Percentiles rank a stretch among this genome's conserved stretches.
Evolutionary conservation across 2,888 invertebrate species (phyloP).

Genomic region (Chorisops tibialis): DNA sequence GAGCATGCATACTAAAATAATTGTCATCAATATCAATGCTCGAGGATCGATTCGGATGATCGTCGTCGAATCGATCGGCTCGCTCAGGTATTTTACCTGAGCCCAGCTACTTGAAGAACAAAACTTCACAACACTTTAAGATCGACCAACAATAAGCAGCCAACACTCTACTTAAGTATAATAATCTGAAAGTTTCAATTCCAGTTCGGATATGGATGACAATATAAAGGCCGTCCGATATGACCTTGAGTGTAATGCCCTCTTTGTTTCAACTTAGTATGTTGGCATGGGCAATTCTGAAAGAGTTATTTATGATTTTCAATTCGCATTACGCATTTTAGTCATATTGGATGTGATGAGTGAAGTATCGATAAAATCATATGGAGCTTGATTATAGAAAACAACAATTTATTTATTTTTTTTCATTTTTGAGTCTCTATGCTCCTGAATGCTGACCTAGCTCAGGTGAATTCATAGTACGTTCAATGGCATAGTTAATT

Average conservation of each 20-base stretch:
- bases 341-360: no score
- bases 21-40: not conserved
- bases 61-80: not conserved
- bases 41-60: not conserved
- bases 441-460: no score
- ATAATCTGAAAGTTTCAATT: not conserved
- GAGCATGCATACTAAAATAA: slow-evolving; percentile 25
- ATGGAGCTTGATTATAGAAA: no score
- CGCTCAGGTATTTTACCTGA: not conserved
- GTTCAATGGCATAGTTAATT: no score
- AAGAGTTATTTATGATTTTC: not conserved
- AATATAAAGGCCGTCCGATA: slow-evolving; percentile 29
- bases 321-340: no score
- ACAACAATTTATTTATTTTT: no score
- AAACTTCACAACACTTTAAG: not conserved
- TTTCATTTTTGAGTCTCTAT: no score
- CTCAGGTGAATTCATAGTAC: no score
- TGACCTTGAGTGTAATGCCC: slow-evolving; percentile 31
- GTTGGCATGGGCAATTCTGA: not conserved
- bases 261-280: slow-evolving; percentile 11
- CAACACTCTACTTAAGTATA: not conserved
- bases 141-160: not conserved
- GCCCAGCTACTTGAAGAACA: not conserved
- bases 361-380: no score
- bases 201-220: slow-evolving; percentile 11